Conservation (phyloP, 2,888 invertebrate species). For the Pheosia gnoma region DNA sequence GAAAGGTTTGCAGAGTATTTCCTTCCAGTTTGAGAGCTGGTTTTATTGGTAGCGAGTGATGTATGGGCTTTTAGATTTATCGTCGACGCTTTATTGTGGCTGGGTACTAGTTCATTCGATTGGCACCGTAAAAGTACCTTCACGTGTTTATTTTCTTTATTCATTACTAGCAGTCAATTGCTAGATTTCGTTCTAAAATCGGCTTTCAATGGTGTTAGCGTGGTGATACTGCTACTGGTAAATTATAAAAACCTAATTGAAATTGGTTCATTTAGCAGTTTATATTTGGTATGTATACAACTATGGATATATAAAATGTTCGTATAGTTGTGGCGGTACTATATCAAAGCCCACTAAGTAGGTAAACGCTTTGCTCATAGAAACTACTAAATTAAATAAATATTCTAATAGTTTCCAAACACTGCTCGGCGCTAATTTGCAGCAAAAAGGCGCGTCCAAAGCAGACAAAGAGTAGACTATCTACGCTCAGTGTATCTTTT, state of each 20-base stretch:
- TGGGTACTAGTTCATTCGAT: neutral
- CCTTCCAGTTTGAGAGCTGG: constrained; percentile 24
- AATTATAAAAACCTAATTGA: no score
- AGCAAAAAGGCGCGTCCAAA: constrained; percentile 47
- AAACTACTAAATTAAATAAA: constrained; percentile 30
- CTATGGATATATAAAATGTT: no score
- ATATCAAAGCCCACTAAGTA: neutral
- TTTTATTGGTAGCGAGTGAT: constrained; percentile 20
- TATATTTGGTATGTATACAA: no score
- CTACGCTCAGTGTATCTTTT: constrained; percentile 58
- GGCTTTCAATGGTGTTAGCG: no score
- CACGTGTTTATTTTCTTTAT: neutral
- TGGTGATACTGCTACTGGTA: no score
- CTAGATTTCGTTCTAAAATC: no score
- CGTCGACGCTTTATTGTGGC: constrained; percentile 9
- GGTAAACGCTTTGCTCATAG: constrained; percentile 4
- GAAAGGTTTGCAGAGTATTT: constrained; percentile 33
- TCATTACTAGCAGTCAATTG: neutral
- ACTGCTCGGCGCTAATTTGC: constrained; percentile 31
- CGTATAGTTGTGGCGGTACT: no score
- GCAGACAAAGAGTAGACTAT: constrained; percentile 62
- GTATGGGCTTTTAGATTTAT: constrained; percentile 29
- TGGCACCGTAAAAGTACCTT: neutral
- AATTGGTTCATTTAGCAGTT: no score
- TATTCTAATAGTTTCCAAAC: constrained; percentile 35